These are phyloP conservation scores for Cardiocondyla obscurior DNA, from an alignment of 1,140 invertebrate species.

Conservation along the genomic window DNA sequence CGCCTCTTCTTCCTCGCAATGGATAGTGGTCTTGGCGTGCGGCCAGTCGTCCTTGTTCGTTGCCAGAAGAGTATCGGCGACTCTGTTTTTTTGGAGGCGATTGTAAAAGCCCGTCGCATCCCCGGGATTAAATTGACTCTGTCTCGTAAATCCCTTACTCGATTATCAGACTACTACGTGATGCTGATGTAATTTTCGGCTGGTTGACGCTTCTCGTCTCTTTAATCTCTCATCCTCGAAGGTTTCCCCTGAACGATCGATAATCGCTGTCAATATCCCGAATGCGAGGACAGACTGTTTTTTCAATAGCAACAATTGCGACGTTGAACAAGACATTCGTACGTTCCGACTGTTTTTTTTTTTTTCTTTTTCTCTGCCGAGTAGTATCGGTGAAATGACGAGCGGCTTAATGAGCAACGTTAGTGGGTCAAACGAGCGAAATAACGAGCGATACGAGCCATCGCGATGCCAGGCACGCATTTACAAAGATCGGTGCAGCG, in stretches of 20 bases:
- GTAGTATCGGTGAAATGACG: slow-evolving; percentile 4
- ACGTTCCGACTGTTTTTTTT: too few species aligned
- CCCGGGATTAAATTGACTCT: slow-evolving; percentile 43
- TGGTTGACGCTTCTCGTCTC: neutral
- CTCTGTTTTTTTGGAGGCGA: slow-evolving; percentile 12
- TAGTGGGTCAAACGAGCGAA: slow-evolving; percentile 52
- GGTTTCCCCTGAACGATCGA: neutral
- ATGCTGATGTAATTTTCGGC: slow-evolving; percentile 40
- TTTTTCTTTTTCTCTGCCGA: neutral
- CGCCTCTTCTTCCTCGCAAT: neutral
- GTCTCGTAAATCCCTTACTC: slow-evolving; percentile 37
- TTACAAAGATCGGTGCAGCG: neutral
- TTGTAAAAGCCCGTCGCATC: slow-evolving; percentile 41
- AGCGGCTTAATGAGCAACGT: slow-evolving; percentile 36
- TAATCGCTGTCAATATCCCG: neutral
- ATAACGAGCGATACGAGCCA: slow-evolving; percentile 53
- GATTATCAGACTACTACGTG: slow-evolving; percentile 33
- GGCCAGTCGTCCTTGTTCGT: slow-evolving; percentile 51
- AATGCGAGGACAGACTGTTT: neutral
- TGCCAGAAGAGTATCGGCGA: slow-evolving; percentile 25
- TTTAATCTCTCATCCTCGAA: neutral
- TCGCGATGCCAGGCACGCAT: slow-evolving; percentile 29
- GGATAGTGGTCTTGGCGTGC: slow-evolving; percentile 36
- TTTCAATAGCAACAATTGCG: neutral
- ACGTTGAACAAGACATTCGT: neutral